These are phyloP conservation scores for Cardiocondyla obscurior DNA, from an alignment of 1,140 invertebrate genomes.

Conservation along the genomic window DNA sequence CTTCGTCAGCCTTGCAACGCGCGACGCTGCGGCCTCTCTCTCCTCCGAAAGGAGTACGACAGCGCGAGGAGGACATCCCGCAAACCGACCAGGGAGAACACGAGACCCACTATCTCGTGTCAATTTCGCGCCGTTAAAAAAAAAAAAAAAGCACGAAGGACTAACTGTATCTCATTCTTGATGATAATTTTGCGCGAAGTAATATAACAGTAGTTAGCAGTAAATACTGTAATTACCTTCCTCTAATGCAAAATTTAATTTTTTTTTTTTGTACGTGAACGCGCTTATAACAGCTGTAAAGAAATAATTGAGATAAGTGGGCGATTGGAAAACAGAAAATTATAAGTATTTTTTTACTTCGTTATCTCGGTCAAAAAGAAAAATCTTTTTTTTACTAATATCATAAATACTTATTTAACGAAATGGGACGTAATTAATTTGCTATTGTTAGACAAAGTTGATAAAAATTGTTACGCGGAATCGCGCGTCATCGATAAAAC, in stretches of 20 bases:
- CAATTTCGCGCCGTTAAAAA: slow-evolving; percentile 27
- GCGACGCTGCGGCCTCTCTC: slow-evolving; percentile 73
- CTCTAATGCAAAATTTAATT: slow-evolving; percentile 1
- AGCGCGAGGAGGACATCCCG: slow-evolving; percentile 45
- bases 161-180: not conserved
- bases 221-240: not conserved
- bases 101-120: slow-evolving; percentile 43
- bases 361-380: not conserved
- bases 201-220: not conserved
- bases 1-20: slow-evolving; percentile 64
- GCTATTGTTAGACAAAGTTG: too few relatives aligned
- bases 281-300: not conserved
- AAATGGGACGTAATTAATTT: not conserved
- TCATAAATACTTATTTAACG: not conserved
- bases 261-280: slow-evolving; percentile 9
- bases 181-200: not conserved
- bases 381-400: not conserved
- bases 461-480: too few relatives aligned
- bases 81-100: slow-evolving; percentile 47
- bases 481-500: slow-evolving; percentile 1
- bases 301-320: not conserved
- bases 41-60: slow-evolving; percentile 70
- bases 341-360: not conserved
- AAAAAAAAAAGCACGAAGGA: not conserved
- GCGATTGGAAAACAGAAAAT: not conserved